A percentile compares a stretch with the other conserved stretches of the same genome.
Evolutionary conservation across 2,888 invertebrate species (phyloP).

Genomic region (Dastarcus helophoroides): DNA sequence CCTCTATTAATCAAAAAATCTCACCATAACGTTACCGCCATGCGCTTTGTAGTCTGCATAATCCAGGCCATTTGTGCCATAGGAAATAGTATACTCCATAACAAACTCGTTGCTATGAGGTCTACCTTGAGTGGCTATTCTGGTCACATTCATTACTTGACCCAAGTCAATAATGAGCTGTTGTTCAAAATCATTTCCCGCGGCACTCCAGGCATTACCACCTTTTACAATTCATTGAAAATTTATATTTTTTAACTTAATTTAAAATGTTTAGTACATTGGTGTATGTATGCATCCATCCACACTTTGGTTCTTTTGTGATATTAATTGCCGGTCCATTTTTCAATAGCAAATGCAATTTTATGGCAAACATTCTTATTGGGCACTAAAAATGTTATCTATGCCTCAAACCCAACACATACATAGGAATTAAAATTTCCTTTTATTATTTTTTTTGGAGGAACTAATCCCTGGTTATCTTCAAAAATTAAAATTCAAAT

Average conservation of each 20-base stretch:
- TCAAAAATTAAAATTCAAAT: no score
- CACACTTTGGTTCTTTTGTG: no score
- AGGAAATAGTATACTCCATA: conserved; percentile 87
- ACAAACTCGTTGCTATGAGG: conserved; percentile 85
- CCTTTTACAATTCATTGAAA: conserved; percentile 45
- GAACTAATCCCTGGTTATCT: no score
- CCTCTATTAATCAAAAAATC: no score
- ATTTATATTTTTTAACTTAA: not conserved
- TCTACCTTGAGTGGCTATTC: conserved; percentile 82
- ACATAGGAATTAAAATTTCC: no score
- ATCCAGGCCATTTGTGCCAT: conserved; percentile 82
- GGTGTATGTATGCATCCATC: no score
- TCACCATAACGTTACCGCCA: conserved; percentile 84
- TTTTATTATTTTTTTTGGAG: no score
- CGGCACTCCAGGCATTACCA: conserved; percentile 86
- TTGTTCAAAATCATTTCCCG: conserved; percentile 85
- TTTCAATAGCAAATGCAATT: conserved; percentile 1
- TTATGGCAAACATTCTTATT: no score
- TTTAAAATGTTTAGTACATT: no score
- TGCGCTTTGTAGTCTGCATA: conserved; percentile 82
- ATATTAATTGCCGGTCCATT: not conserved
- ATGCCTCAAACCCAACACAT: no score
- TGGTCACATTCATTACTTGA: conserved; percentile 75
- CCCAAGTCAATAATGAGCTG: conserved; percentile 84
- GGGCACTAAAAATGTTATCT: no score